phyloP scores from a whole-genome alignment of 2,113 vertebrate genomes.

The Urocynchramus pylzowi region DNA sequence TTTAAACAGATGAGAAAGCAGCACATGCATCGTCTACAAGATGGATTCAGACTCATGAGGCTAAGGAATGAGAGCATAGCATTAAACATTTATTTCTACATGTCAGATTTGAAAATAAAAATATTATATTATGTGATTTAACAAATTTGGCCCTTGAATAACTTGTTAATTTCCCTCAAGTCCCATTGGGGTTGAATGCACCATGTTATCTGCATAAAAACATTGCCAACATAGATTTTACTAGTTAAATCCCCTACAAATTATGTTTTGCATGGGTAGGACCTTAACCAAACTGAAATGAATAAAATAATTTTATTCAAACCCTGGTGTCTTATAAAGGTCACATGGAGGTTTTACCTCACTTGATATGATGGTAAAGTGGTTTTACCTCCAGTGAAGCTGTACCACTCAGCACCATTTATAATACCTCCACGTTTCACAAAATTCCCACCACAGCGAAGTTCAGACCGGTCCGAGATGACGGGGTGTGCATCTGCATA shows the following conservation, averaged over 20 bases:
- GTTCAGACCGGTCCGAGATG: slow-evolving; percentile 87
- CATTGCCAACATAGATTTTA: background rate
- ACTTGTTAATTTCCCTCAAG: background rate
- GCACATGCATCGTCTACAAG: background rate
- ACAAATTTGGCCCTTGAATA: background rate
- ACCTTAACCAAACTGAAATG: background rate
- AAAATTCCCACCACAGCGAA: slow-evolving; percentile 90
- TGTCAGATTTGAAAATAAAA: background rate
- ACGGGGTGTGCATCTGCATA: slow-evolving; percentile 87
- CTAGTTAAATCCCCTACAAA: background rate
- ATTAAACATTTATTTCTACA: background rate
- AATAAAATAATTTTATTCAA: background rate
- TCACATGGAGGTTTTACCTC: slow-evolving; percentile 51
- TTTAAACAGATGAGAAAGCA: background rate
- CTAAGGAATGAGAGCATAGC: background rate
- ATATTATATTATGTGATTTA: background rate
- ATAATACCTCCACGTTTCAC: slow-evolving; percentile 84
- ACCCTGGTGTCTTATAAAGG: background rate
- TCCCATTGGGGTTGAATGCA: background rate
- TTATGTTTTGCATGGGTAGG: background rate
- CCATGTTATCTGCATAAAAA: background rate
- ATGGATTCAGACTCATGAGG: background rate
- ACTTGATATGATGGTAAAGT: slow-evolving; percentile 32
- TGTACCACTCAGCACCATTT: slow-evolving; percentile 97
- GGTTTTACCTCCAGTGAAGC: slow-evolving; percentile 91